Evolutionary conservation across 2,888 invertebrate species (phyloP), one percentile per base, ranked within the genome.

Genomic region (Flexamia atlantica): DNA sequence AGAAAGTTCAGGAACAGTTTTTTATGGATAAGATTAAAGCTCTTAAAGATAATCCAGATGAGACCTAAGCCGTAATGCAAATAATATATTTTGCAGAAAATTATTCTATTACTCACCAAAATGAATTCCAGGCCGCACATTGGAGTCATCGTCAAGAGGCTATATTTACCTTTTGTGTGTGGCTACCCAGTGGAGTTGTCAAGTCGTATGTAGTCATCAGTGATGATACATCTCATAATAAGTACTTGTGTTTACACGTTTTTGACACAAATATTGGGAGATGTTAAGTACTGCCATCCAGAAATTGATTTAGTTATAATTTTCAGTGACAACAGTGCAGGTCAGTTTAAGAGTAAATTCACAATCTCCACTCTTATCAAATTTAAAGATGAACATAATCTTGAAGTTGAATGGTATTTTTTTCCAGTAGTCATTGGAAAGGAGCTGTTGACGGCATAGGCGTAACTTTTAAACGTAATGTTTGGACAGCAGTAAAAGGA

Each of bases 381-480:
- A 74, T 74, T 74, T 32, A 36, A 74, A 74, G 32, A 36, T 74
- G 74, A 74, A 74, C 36, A 36, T 74, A 30, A 74, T 36, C 30
- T 74, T 40, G 74, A 74, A 32, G 74, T 74, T 74, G 32, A 74
- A 42, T 74, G 74, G 74, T 25, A 74, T 74, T 74, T 74, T 74
- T 74, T 74, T 74, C 74, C 74, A 74, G 74, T 74, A 74, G 74
- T 74, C 74, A 74, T 74, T 32, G 74, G 12, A 74, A 74, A 74
- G 74, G 74, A 74, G 74, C 74, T 36, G 74, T 74, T 42, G 74
- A 74, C 20, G 74, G 74, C 74, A 32, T 74, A 40, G 74, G 74
- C 36, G 74, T 14, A 7, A 76, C 76, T 42, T 20, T 76, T 10
- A 76, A 76, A 76, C 28, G 42, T 5, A 76, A 76, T 50, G 76